Evolutionary conservation across 2,797 vertebrate species (phyloP).

Genomic region (Chelonia mydas): DNA sequence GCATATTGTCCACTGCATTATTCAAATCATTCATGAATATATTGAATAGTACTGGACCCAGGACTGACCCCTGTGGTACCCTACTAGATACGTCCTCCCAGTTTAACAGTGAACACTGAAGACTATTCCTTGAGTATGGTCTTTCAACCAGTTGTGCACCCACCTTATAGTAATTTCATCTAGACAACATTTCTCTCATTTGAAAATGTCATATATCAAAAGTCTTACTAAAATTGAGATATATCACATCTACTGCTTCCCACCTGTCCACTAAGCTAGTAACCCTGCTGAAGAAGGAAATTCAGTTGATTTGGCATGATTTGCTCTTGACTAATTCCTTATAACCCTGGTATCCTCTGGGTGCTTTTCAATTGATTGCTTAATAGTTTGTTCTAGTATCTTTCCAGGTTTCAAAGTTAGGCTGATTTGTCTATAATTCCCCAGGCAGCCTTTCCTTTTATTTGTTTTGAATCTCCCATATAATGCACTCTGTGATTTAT

Average conservation of each 20-base stretch:
- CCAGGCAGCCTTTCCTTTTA: background rate
- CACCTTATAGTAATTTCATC: background rate
- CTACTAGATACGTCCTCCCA: background rate
- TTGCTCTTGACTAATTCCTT: background rate
- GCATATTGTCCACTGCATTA: background rate
- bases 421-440: background rate
- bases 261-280: background rate
- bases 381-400: background rate
- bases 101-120: background rate
- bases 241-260: background rate
- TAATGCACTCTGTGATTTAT: background rate
- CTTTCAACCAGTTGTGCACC: background rate
- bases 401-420: background rate
- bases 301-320: background rate
- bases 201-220: background rate
- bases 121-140: background rate
- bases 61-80: background rate
- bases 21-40: background rate
- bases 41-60: background rate
- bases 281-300: background rate
- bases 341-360: background rate
- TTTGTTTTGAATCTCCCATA: background rate
- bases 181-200: background rate
- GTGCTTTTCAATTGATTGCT: background rate
- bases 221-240: background rate